phyloP scores from a whole-genome alignment of 2,113 vertebrate genomes.

The Apodemus sylvaticus region DNA sequence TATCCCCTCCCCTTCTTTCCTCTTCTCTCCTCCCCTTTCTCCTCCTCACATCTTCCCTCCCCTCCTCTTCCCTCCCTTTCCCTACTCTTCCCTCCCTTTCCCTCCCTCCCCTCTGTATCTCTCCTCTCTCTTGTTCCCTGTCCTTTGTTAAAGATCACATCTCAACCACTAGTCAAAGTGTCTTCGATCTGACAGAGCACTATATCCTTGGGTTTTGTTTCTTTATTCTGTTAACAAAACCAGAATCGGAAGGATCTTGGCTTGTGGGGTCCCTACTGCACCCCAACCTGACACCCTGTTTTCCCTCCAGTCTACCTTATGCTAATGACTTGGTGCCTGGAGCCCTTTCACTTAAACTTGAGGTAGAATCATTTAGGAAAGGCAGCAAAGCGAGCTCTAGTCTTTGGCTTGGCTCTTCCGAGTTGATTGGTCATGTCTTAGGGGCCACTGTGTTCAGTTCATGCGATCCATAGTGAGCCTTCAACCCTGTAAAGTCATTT shows the following conservation, averaged over 20 bases:
- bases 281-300: too few relatives aligned
- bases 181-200: background rate
- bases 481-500: background rate
- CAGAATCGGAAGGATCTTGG: background rate
- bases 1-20: background rate
- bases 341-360: background rate
- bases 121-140: background rate
- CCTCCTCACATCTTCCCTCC: too few relatives aligned
- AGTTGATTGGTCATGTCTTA: background rate
- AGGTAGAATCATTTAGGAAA: background rate
- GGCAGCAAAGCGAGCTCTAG: background rate
- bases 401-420: rapidly evolving
- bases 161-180: background rate
- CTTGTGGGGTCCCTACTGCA: rapidly evolving
- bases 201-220: background rate
- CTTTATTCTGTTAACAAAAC: background rate
- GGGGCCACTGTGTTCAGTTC: background rate
- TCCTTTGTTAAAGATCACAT: background rate
- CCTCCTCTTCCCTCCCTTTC: background rate
- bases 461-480: too few relatives aligned
- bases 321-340: background rate
- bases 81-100: rapidly evolving
- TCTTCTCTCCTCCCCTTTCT: too few relatives aligned
- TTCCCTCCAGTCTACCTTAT: background rate
- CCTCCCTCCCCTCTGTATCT: too few relatives aligned